Base-by-base conservation (phyloP, 2,888 invertebrate species). In the Phragmatobia fuliginosa region DNA sequence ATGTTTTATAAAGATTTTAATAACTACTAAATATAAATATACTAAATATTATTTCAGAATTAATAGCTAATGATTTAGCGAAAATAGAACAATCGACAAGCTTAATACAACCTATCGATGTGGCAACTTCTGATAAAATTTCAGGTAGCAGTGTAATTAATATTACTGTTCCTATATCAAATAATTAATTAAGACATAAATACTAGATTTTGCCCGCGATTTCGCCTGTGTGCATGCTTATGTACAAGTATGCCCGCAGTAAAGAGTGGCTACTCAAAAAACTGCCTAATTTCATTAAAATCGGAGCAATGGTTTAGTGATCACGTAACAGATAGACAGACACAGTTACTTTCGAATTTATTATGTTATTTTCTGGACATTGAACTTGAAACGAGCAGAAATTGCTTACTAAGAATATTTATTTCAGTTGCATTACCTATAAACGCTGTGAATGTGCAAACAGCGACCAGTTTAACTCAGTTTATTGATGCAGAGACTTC, bases 31-130 rank as follows among this genome's bases (percentile, higher is more conserved):
- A n/a, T n/a, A n/a, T n/a, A n/a, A n/a, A n/a, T n/a, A n/a, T n/a
- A n/a, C n/a, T n/a, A n/a, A n/a, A n/a, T 14, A 38, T 6, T 28
- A 63, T 63, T 63, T 49, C 31, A 63, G 63, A 49, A 32, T 49
- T 33, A 63, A 28, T 21, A 7, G 4, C 49, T 18, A 28, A n/a
- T 14, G n/a, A 63, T 32, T 11, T 32, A 0, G n/a, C 65, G 1
- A 38, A 36, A 28, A 33, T 8, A 25, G 65, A 65, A 2, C 36
- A 56, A 56, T 36, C 16, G 21, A 36, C 65, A 21, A 36, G 36
- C 38, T 21, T 31, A 38, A 36, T 52, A 11, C 28, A 21, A 36
- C 16, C 28, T 2, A 36, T 65, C 5, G 56, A 65, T 28, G 31
- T 56, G 1, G 18, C 36, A 56, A 52, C 25, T 65, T 21, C 36